Evolutionary conservation across 1,140 invertebrate species (phyloP), one percentile per base, ranked within the genome.

Genomic region (Microplitis demolitor): DNA sequence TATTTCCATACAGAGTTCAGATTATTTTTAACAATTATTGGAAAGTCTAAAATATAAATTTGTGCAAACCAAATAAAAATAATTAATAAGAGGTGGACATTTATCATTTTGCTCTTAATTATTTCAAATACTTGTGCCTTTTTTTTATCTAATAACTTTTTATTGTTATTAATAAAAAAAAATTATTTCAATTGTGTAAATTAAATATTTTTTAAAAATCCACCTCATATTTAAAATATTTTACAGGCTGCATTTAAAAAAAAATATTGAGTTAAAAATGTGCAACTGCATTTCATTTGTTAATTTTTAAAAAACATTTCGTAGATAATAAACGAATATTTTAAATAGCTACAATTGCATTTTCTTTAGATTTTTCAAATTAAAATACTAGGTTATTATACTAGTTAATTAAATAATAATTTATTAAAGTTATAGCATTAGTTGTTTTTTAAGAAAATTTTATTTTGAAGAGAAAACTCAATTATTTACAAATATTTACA

Each of bases 261-360:
- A 69, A n/a, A 45, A 45, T 45, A 45, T 9, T 9, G 11, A 45
- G 50, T 34, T n/a, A 60, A 35, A 60, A 69, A 35, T 60, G n/a
- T 62, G 50, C 11, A 13, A 37, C 31, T 56, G 50, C 13, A 45
- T 45, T 45, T 45, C 6, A 45, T 45, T 45, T 45, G 39, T 45
- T 45, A 45, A 45, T 45, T 45, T 45, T 45, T 45, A 8, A 45
- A 45, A 45, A 45, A 45, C 11, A 45, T 9, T 34, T 64, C 34
- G 62, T 37, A 16, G 62, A 64, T 39, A 35, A 64, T 45, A 39
- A 39, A 45, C 45, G 62, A 64, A 64, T 64, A 64, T 39, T 64
- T 64, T 31, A 51, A 34, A 56, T 56, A 56, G 14, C 62, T 24
- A 39, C 6, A 68, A n/a, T 68, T 34, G 53, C 13, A 64, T 64